These are phyloP conservation scores for Grapholita molesta DNA, from an alignment of 1,140 invertebrate species.

Conservation along the genomic window DNA sequence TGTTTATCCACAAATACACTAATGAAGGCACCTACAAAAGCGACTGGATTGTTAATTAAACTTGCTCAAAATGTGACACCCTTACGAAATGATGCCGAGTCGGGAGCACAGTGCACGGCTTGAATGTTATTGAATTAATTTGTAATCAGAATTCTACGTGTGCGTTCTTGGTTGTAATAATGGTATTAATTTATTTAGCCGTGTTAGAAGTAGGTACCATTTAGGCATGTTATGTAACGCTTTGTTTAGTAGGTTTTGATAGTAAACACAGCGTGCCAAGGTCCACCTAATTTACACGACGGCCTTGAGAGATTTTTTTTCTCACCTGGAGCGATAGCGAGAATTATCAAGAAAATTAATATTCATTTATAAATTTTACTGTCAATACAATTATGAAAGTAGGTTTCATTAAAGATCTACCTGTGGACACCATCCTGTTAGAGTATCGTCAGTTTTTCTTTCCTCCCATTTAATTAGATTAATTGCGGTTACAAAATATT, in stretches of 20 bases:
- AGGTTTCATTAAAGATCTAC: not conserved
- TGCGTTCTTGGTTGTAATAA: constrained; percentile 62
- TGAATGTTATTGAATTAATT: constrained; percentile 74
- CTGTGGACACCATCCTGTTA: constrained; percentile 1
- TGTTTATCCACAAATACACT: constrained; percentile 77
- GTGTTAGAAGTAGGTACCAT: not conserved
- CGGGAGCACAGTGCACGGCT: constrained; percentile 67
- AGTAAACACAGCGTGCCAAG: not conserved
- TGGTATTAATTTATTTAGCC: constrained; percentile 54
- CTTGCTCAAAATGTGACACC: constrained; percentile 76
- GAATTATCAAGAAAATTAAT: not conserved
- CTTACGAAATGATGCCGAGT: constrained; percentile 70
- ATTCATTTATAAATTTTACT: not conserved
- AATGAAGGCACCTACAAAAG: constrained; percentile 77
- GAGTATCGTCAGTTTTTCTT: constrained; percentile 35
- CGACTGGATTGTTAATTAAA: constrained; percentile 77
- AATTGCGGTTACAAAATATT: constrained; percentile 55
- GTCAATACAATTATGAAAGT: not conserved
- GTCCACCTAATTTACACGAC: not conserved
- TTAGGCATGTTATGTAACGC: constrained; percentile 3
- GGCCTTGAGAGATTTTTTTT: constrained; percentile 18
- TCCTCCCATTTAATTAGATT: constrained; percentile 48
- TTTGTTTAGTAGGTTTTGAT: constrained; percentile 7
- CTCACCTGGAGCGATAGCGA: not conserved
- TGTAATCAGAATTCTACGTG: constrained; percentile 70